Evolutionary conservation across 2,888 invertebrate species (phyloP).

Genomic region (Ecliptopera silaceata): DNA sequence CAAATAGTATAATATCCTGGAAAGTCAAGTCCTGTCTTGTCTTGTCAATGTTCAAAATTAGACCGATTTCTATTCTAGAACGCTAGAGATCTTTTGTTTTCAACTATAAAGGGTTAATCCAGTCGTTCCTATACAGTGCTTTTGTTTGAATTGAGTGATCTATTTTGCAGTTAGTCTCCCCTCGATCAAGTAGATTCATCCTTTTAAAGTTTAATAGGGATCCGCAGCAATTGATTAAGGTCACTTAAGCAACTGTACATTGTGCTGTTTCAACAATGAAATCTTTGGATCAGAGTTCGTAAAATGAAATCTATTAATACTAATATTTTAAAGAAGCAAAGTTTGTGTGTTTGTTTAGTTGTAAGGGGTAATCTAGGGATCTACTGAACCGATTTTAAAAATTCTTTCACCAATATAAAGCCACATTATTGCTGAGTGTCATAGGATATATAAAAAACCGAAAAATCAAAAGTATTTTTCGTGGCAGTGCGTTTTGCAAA

Average conservation of each 20-base stretch:
- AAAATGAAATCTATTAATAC: too few relatives aligned
- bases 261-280: neutral
- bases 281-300: neutral
- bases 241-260: neutral
- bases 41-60: slow-evolving; percentile 31
- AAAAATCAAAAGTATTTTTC: too few relatives aligned
- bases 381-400: too few relatives aligned
- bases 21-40: too few relatives aligned
- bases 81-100: slow-evolving; percentile 33
- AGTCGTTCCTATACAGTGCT: slow-evolving; percentile 39
- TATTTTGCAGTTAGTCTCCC: slow-evolving; percentile 29
- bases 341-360: too few relatives aligned
- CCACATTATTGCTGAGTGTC: too few relatives aligned
- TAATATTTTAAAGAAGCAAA: too few relatives aligned
- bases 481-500: too few relatives aligned
- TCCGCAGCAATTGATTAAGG: slow-evolving; percentile 6
- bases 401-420: too few relatives aligned
- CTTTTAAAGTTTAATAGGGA: slow-evolving; percentile 17
- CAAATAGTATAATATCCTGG: too few relatives aligned
- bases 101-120: slow-evolving; percentile 39
- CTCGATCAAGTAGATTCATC: slow-evolving; percentile 31
- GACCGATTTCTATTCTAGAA: slow-evolving; percentile 35
- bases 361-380: too few relatives aligned
- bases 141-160: slow-evolving; percentile 34
- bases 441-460: too few relatives aligned